Evolutionary conservation across 2,113 vertebrate species (phyloP).

Genomic region (Nycticorax nycticorax): DNA sequence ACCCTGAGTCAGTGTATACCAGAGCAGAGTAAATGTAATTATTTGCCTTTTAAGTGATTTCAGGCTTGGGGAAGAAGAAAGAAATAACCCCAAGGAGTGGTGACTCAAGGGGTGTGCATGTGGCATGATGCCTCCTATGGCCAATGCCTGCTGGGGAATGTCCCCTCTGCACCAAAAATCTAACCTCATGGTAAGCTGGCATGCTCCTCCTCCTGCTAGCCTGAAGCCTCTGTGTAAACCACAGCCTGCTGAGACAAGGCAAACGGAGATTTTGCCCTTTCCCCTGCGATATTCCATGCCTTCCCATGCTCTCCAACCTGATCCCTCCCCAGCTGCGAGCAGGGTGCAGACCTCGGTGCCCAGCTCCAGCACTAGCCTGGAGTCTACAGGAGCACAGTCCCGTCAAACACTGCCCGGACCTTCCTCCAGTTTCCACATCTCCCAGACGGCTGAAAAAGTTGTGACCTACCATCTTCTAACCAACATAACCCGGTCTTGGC

Average conservation of each 20-base stretch:
- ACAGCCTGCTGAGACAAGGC: background rate
- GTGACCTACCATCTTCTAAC: background rate
- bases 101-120: background rate
- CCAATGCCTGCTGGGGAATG: background rate
- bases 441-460: background rate
- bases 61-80: background rate
- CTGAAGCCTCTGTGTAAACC: background rate
- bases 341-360: background rate
- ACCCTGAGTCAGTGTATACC: background rate
- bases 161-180: background rate
- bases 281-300: background rate
- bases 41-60: background rate
- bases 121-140: background rate
- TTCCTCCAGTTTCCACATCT: background rate
- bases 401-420: background rate
- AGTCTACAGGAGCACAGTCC: background rate
- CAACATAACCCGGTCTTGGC: rapidly evolving
- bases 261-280: background rate
- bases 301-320: background rate
- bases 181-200: background rate
- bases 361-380: background rate
- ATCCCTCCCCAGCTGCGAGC: background rate
- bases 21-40: background rate
- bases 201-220: rapidly evolving
- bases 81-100: background rate